Percentiles rank a stretch among this genome's conserved stretches.
phyloP scores from a whole-genome alignment of 2,888 invertebrate species.

The Harmothoe impar region DNA sequence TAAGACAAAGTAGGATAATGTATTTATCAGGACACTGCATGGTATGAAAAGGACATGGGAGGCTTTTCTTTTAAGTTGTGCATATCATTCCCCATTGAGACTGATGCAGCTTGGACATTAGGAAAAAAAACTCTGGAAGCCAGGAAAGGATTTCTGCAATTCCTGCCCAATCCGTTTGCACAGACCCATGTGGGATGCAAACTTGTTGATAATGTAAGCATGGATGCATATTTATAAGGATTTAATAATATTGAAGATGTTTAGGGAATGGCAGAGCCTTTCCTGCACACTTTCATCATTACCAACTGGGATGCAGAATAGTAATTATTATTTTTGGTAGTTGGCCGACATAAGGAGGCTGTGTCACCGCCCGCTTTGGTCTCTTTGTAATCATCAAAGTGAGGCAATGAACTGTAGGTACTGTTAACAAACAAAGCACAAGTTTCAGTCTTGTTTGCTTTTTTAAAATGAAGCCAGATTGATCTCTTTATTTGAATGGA shows the following conservation, averaged over 20 bases:
- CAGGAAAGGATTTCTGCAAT: too few relatives aligned
- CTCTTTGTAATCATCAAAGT: too few relatives aligned
- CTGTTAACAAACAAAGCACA: background rate
- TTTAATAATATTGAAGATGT: background rate
- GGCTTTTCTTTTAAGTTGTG: constrained; percentile 22
- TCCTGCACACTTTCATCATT: constrained; percentile 14
- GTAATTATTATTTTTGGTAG: too few relatives aligned
- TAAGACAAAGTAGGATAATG: constrained; percentile 26
- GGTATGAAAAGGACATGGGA: background rate
- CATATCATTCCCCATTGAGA: constrained; percentile 34
- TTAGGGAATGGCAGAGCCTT: background rate
- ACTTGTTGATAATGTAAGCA: background rate
- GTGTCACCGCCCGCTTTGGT: too few relatives aligned
- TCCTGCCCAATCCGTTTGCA: too few relatives aligned
- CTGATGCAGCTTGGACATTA: background rate
- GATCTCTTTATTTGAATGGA: constrained; percentile 18
- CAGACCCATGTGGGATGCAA: too few relatives aligned
- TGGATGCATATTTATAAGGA: background rate
- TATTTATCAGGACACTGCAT: constrained; percentile 41
- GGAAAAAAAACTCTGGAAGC: too few relatives aligned
- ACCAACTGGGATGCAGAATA: constrained; percentile 16
- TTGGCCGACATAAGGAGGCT: too few relatives aligned
- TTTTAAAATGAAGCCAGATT: background rate
- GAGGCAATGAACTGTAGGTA: too few relatives aligned
- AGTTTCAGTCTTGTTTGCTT: background rate